Percentiles rank a stretch among this genome's conserved stretches.
Conservation (phyloP, 2,888 invertebrate genomes). For the Linnaemya vulpina region DNA sequence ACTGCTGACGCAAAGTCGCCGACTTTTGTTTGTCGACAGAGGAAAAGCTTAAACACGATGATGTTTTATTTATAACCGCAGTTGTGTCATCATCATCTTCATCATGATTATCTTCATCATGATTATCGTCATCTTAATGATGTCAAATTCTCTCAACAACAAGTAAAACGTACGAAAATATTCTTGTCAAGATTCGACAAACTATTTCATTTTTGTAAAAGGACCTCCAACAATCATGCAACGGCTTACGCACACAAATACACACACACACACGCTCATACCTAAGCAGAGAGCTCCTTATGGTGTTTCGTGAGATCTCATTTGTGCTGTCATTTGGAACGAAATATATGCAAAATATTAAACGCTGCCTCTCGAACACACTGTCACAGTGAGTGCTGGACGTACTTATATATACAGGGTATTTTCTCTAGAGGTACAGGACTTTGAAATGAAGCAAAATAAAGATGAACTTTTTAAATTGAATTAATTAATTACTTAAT, state of each 20-base stretch:
- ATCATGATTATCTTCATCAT: conserved; percentile 35
- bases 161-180: conserved; percentile 14
- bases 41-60: conserved; percentile 54
- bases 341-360: no score
- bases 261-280: neutral
- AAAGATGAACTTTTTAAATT: no score
- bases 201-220: conserved; percentile 14
- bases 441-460: no score
- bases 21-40: conserved; percentile 56
- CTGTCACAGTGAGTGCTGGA: no score
- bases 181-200: conserved; percentile 19
- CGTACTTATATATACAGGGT: no score
- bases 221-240: neutral
- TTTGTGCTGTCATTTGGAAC: no score
- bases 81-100: conserved; percentile 51
- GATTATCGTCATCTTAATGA: conserved; percentile 46
- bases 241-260: neutral
- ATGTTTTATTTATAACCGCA: conserved; percentile 30
- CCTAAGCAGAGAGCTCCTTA: no score
- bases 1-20: conserved; percentile 70
- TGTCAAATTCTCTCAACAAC: conserved; percentile 21
- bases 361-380: no score
- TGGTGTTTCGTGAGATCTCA: no score
- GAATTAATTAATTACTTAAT: no score
- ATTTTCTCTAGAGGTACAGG: no score